Evolutionary conservation across 2,113 vertebrate species (phyloP), one percentile per base, ranked within the genome.

Genomic region (Pachycephala philippinensis): DNA sequence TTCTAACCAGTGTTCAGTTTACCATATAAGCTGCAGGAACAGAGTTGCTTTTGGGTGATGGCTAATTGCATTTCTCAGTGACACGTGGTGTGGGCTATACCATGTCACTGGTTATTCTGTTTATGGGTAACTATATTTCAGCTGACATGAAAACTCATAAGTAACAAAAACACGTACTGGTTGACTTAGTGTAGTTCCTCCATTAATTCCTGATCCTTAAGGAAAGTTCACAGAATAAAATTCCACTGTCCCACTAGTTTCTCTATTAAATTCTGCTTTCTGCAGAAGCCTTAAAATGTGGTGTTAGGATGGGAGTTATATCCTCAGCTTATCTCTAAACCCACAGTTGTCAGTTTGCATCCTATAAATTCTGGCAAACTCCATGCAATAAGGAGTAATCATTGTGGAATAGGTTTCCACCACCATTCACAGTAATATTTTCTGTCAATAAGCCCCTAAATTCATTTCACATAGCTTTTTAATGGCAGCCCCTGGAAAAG

Each of bases 231-330:
- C 84, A 52, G 49, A 96, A 85, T 63, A 69, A 92, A 95, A 96
- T 95, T 90, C 80, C 89, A 92, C 63, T 21, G 20, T 93, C 60
- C 93, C 87, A 91, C 91, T 44, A 45, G 33, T 79, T 82, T 95
- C 77, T 93, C 64, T 80, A 60, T 87, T 87, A 94, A 93, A 93
- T 88, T 89, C 59, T 93, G n/a, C 69, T 83, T 93, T 92, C 89
- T 87, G 85, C 90, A 89, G 93, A 87, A 93, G 85, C 83, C 84
- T 76, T 91, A 77, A 83, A 93, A 93, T 3, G 3, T 49, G 47
- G 24, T 80, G 35, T 90, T 90, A 92, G 83, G 40, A 69, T 15
- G 19, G 53, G 86, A 95, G 79, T 80, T 82, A 63, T 76, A 80
- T 70, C 91, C 74, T 94, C 87, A 44, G 50, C 71, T 64, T 50